A percentile compares a stretch with the other conserved stretches of the same genome.
Evolutionary conservation across 2,113 vertebrate genomes (phyloP).

Genomic region (Gobio gobio): DNA sequence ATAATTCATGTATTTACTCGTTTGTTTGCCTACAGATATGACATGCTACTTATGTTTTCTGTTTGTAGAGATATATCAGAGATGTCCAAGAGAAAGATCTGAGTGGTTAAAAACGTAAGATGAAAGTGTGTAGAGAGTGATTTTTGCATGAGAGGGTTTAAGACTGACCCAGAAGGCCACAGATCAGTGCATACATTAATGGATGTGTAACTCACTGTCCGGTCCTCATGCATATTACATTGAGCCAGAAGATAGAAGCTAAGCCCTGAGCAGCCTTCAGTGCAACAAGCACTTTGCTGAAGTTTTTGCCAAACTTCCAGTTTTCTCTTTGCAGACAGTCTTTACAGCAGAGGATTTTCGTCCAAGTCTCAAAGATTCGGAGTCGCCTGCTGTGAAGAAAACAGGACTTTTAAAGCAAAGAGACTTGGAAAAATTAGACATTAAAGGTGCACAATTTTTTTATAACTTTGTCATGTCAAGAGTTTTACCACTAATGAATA

Average conservation of each 20-base stretch:
- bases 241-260: conserved; percentile 37
- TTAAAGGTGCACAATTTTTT: neutral
- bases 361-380: neutral
- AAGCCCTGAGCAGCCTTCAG: neutral
- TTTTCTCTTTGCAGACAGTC: neutral
- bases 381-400: neutral
- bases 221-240: conserved; percentile 61
- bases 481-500: too few species aligned
- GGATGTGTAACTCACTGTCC: conserved; percentile 54
- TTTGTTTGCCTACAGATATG: conserved; percentile 58
- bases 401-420: neutral
- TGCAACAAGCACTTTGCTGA: conserved; percentile 48
- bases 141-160: conserved; percentile 47
- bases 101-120: conserved; percentile 45
- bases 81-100: conserved; percentile 50
- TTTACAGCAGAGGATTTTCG: neutral
- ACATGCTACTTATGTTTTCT: conserved; percentile 57
- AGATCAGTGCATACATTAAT: conserved; percentile 56
- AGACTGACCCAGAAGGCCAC: conserved; percentile 48
- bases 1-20: conserved; percentile 56
- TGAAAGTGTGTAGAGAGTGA: conserved; percentile 45
- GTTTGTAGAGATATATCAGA: conserved; percentile 59
- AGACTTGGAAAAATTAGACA: too few species aligned
- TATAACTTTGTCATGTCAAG: neutral
- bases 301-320: conserved; percentile 10